A percentile compares a stretch with the other conserved stretches of the same genome.
phyloP scores from a whole-genome alignment of 2,888 invertebrate genomes.

The Drosophila koepferae region DNA sequence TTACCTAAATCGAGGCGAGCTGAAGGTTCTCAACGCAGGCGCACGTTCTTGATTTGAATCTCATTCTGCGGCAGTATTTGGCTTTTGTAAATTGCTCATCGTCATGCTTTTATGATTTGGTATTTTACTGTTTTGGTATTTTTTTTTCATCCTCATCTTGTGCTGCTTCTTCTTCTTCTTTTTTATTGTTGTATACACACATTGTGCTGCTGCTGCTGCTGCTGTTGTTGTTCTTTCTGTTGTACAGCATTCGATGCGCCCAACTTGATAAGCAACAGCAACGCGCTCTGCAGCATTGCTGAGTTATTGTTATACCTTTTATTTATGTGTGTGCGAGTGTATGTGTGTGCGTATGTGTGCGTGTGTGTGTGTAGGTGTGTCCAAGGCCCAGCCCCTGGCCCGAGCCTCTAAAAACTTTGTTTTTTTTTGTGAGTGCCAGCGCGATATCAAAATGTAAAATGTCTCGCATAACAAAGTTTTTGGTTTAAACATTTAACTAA shows the following conservation, averaged over 20 bases:
- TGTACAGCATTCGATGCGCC: conserved; percentile 75
- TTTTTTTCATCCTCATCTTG: conserved; percentile 31
- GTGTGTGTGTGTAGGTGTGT: conserved; percentile 69
- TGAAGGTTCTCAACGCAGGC: conserved; percentile 28
- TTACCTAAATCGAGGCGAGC: conserved; percentile 37
- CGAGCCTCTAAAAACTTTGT: conserved; percentile 36
- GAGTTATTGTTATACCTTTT: conserved; percentile 70
- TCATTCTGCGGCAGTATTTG: conserved; percentile 53
- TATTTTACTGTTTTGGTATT: conserved; percentile 59
- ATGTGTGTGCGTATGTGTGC: conserved; percentile 24
- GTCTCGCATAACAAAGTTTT: conserved; percentile 60
- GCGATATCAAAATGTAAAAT: conserved; percentile 59
- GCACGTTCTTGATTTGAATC: conserved; percentile 80
- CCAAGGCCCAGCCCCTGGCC: conserved; percentile 47
- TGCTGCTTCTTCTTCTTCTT: neutral
- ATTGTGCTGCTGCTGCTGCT: conserved; percentile 44
- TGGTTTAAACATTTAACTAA: conserved; percentile 13
- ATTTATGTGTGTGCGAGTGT: conserved; percentile 17
- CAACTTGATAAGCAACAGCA: conserved; percentile 73
- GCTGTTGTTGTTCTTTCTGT: conserved; percentile 15
- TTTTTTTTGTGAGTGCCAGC: conserved; percentile 28
- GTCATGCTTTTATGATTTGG: conserved; percentile 82
- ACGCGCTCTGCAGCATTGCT: conserved; percentile 54
- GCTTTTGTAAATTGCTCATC: conserved; percentile 76
- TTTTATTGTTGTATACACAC: conserved; percentile 21